Evolutionary conservation across 2,113 vertebrate genomes (phyloP), one percentile per base, ranked within the genome.

Genomic region (Hippocampus zosterae): DNA sequence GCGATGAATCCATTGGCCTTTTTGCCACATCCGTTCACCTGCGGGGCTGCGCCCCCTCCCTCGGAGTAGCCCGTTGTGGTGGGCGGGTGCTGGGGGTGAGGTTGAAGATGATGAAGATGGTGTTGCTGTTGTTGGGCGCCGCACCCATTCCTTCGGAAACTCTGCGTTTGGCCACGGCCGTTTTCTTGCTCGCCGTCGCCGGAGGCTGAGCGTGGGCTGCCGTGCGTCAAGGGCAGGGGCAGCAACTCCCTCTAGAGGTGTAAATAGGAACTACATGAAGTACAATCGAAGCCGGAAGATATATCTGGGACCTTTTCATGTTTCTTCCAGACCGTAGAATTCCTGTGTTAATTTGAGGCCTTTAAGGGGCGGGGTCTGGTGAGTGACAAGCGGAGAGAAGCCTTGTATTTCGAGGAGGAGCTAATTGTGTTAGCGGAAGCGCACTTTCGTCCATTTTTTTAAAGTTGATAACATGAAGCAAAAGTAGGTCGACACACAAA

Each of bases 31-130:
- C 93, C 86, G 0, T 91, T 85, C 7, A 86, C 78, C 46, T 91
- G 91, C 0, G 79, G 48, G n/a, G 46, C 80, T 72, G 75, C 85
- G 0, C 69, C 62, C 0, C 77, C 80, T 0, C 78, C 79, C 1
- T 95, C 94, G 0, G 93, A 91, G 86, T 93, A 93, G 0, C 95
- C 86, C 0, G 96, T 95, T 3, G 95, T 95, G 83, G 94, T 92
- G 16, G 95, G 95, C 0, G 96, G 95, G 0, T 27, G 8, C 41
- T 84, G 86, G 27, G 86, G 90, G 65, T 87, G 40, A 15, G n/a
- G 63, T 15, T 46, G 63, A 33, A 87, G 40, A 16, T 23, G 62
- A 16, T 65, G 62, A 29, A 18, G 57, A 18, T 33, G 7, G 37
- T 83, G 86, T 27, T 87, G 90, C 65, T 87, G 40, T 2, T 46